A percentile compares a stretch with the other conserved stretches of the same genome.
phyloP scores from a whole-genome alignment of 2,888 invertebrate species.

The Agapetus fuscipes region DNA sequence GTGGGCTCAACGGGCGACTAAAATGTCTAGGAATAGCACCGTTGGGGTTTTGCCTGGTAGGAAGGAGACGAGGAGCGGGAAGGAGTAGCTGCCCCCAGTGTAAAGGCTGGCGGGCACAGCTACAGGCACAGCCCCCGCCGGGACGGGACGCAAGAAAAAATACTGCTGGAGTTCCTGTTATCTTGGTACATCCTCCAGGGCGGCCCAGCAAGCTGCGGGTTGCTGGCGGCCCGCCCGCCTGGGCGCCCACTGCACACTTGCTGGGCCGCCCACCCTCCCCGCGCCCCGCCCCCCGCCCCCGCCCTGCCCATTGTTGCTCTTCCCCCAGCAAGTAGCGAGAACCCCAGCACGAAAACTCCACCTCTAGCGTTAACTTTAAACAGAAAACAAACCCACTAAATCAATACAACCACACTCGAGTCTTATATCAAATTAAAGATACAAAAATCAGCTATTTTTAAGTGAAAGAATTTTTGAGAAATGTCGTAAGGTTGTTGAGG shows the following conservation, averaged over 20 bases:
- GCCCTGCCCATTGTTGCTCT: constrained; percentile 48
- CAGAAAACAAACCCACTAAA: constrained; percentile 19
- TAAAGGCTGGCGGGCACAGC: too few relatives aligned
- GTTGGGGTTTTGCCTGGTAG: too few relatives aligned
- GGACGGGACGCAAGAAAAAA: too few relatives aligned
- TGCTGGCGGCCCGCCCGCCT: constrained; percentile 31
- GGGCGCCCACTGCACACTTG: constrained; percentile 35
- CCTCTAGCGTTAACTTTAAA: constrained; percentile 36
- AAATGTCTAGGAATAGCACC: too few relatives aligned
- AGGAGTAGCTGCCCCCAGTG: too few relatives aligned
- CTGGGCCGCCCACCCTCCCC: constrained; percentile 35
- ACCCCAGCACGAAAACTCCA: constrained; percentile 36
- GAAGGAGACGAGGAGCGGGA: too few relatives aligned
- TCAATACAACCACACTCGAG: constrained; percentile 2
- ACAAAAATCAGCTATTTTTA: constrained; percentile 37
- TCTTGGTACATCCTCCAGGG: constrained; percentile 47
- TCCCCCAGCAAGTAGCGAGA: constrained; percentile 36
- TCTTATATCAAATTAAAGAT: constrained; percentile 26
- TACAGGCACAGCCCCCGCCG: too few relatives aligned
- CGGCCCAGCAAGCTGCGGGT: constrained; percentile 38
- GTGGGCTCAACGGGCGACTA: too few relatives aligned
- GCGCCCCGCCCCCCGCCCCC: constrained; percentile 39
- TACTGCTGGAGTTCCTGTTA: constrained; percentile 42
- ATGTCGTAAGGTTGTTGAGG: background rate
- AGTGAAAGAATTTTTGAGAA: constrained; percentile 23